Conservation (phyloP, 2,797 vertebrate species). For the Pelobates cultripes region DNA sequence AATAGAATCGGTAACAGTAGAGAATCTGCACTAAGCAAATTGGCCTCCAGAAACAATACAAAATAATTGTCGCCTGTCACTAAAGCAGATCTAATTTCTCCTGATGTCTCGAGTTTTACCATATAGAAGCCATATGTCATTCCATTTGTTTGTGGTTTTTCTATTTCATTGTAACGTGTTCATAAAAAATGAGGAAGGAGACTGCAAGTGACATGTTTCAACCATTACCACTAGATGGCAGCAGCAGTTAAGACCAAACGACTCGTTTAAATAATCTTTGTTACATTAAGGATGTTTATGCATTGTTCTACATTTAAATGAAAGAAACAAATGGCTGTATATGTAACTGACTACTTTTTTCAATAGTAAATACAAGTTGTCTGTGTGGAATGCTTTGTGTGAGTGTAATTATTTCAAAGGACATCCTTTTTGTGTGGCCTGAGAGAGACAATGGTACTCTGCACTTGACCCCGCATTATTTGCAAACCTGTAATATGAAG, state of each 20-base stretch:
- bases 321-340: no score
- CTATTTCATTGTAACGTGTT: neutral
- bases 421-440: no score
- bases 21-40: neutral
- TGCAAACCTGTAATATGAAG: no score
- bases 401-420: no score
- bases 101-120: constrained; percentile 5
- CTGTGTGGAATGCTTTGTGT: no score
- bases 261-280: neutral
- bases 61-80: neutral
- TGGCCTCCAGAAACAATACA: neutral
- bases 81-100: constrained; percentile 6
- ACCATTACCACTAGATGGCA: constrained; percentile 46
- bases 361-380: no score
- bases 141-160: neutral
- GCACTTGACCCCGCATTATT: no score
- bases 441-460: no score
- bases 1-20: no score
- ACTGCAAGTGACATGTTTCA: neutral
- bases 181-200: neutral
- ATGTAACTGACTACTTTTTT: no score
- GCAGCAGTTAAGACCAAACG: constrained; percentile 27
- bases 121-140: constrained; percentile 28
- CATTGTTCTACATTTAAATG: no score
- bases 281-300: neutral